Evolutionary conservation across 2,113 vertebrate genomes (phyloP), one percentile per base, ranked within the genome.

Genomic region (Melanostigma gelatinosum): DNA sequence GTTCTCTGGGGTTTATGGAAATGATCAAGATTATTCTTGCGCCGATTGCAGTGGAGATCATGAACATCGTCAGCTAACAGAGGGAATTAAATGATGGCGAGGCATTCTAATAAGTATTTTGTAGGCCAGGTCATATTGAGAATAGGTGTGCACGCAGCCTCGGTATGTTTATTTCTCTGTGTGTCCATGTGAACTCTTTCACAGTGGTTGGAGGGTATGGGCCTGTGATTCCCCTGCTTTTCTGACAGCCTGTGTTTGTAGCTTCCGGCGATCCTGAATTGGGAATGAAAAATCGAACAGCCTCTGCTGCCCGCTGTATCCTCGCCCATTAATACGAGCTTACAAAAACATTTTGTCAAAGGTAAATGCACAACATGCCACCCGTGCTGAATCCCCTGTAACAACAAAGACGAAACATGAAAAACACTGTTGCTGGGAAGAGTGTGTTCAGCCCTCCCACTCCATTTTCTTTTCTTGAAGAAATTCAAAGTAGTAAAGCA

Each of bases 1-100:
- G 84, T 73, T 87, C 82, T 72, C 64, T 63, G 50, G 77, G 78
- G 74, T 90, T 90, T 71, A 67, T 52, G 66, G 73, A 79, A 84
- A 82, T 63, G 20, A 64, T 58, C 65, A 82, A 50, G 63, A 86
- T 72, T 70, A 68, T 80, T 64, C 52, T 77, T 65, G 8, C 27
- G 24, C 27, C 1, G 9, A 66, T 88, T 67, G 62, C 71, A 77
- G 34, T 73, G 34, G 58, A 74, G 50, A 91, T 87, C 85, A 85
- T 77, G 46, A 75, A 85, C 79, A 40, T 78, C 11, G 3, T 67
- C 34, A 63, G 27, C 42, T 38, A 75, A 64, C 32, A 36, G 36
- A 75, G 72, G 80, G 86, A 80, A 85, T 82, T 85, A 78, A 84
- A 48, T 73, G 24, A 80, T 65, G 69, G 62, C 46, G 44, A 50